These are phyloP conservation scores for Drosophila cognata DNA, from an alignment of 2,888 invertebrate genomes.

Conservation along the genomic window DNA sequence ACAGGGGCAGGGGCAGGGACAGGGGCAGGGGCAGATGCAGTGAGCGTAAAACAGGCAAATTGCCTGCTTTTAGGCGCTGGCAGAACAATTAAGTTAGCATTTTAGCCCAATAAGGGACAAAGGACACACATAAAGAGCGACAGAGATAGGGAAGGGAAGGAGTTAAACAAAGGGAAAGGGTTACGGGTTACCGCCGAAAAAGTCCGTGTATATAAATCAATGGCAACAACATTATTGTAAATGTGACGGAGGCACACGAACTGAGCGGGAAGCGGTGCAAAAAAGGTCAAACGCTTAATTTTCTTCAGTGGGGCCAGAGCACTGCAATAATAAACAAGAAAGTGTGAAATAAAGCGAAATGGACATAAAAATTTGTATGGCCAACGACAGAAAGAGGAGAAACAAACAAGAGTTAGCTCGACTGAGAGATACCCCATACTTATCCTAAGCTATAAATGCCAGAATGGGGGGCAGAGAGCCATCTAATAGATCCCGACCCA, in stretches of 20 bases:
- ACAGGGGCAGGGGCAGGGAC: neutral
- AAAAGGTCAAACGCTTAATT: conserved; percentile 78
- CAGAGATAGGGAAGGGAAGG: neutral
- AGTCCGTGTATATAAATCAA: conserved; percentile 74
- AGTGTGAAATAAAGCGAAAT: conserved; percentile 79
- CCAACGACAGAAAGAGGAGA: conserved; percentile 23
- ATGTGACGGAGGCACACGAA: conserved; percentile 30
- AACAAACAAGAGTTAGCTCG: neutral
- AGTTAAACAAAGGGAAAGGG: conserved; percentile 2
- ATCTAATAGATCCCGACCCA: too few relatives aligned
- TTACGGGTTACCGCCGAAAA: conserved; percentile 38
- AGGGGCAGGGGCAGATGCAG: conserved; percentile 8
- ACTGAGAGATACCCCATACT: neutral
- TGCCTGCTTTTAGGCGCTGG: conserved; percentile 67
- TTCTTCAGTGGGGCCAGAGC: conserved; percentile 40
- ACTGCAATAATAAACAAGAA: conserved; percentile 78
- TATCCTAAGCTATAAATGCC: too few relatives aligned
- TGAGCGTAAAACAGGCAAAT: conserved; percentile 63
- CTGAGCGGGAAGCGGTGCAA: conserved; percentile 13
- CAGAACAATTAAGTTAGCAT: conserved; percentile 76
- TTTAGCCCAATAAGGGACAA: conserved; percentile 66
- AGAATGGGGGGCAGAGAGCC: too few relatives aligned
- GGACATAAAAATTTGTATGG: conserved; percentile 76
- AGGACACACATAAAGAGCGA: neutral
- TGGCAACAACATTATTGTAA: conserved; percentile 80